These are phyloP conservation scores for Prostheceraeus crozeri DNA, from an alignment of 2,888 invertebrate species.

Conservation along the genomic window DNA sequence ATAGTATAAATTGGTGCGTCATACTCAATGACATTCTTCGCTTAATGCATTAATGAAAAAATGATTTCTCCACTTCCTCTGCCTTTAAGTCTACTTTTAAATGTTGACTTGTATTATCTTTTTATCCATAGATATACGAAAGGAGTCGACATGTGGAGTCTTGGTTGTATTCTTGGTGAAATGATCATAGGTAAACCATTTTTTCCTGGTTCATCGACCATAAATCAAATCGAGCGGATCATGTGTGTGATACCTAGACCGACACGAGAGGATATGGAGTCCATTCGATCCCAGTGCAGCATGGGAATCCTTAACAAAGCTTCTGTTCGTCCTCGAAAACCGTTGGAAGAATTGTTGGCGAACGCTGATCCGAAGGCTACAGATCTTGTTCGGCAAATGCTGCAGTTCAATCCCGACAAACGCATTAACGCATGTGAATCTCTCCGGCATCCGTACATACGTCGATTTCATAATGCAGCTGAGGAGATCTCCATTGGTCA, in stretches of 20 bases:
- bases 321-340: slow-evolving; percentile 51
- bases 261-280: slow-evolving; percentile 59
- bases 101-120: too few relatives aligned
- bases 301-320: slow-evolving; percentile 7
- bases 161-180: slow-evolving; percentile 93
- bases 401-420: slow-evolving; percentile 79
- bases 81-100: too few relatives aligned
- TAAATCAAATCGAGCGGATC: slow-evolving; percentile 87
- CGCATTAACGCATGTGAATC: slow-evolving; percentile 79
- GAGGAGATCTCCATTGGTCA: slow-evolving; percentile 69
- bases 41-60: not conserved
- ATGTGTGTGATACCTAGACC: slow-evolving; percentile 74
- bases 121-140: slow-evolving; percentile 65
- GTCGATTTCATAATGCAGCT: slow-evolving; percentile 69
- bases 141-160: slow-evolving; percentile 98
- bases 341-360: slow-evolving; percentile 61
- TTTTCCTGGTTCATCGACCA: slow-evolving; percentile 88
- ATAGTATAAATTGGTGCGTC: too few relatives aligned
- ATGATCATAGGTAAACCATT: slow-evolving; percentile 85
- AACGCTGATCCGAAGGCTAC: slow-evolving; percentile 68
- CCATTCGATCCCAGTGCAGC: slow-evolving; percentile 60
- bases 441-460: slow-evolving; percentile 75
- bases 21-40: too few relatives aligned
- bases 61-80: too few relatives aligned
- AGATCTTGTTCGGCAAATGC: slow-evolving; percentile 70